phyloP scores from a whole-genome alignment of 2,888 invertebrate genomes.

The Galerucella calmariensis region DNA sequence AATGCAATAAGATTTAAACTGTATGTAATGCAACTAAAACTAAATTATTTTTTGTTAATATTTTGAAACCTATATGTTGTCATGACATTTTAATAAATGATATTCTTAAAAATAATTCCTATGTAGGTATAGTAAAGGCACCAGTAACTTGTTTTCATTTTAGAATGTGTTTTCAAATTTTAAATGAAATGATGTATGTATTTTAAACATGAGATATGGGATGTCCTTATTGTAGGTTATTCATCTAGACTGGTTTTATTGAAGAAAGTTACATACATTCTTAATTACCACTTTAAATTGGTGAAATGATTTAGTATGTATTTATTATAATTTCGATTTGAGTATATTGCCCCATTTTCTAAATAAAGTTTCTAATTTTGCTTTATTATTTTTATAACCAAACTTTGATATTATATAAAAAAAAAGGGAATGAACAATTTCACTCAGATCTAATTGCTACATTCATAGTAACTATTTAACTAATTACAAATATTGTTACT shows the following conservation, averaged over 20 bases:
- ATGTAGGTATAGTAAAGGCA: not conserved
- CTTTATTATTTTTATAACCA: not conserved
- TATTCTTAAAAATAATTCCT: not conserved
- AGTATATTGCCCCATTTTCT: no score
- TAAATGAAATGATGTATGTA: no score
- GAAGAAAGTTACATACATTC: no score
- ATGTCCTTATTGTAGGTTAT: no score
- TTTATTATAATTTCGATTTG: no score
- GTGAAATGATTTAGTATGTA: no score
- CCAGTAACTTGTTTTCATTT: slow-evolving; percentile 14
- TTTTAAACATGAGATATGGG: no score
- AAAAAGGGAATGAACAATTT: not conserved
- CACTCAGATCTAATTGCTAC: no score
- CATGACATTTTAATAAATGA: slow-evolving; percentile 4
- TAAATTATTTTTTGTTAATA: slow-evolving; percentile 1
- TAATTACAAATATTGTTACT: not conserved
- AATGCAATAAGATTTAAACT: slow-evolving; percentile 10
- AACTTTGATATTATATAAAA: not conserved
- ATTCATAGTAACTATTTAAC: not conserved
- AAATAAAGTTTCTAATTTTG: not conserved
- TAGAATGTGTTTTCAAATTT: not conserved
- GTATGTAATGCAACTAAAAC: slow-evolving; percentile 9
- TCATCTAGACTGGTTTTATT: no score
- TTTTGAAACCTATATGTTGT: slow-evolving; percentile 1
- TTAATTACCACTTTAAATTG: no score